phyloP scores from a whole-genome alignment of 2,797 vertebrate species.

The Callimico goeldii region DNA sequence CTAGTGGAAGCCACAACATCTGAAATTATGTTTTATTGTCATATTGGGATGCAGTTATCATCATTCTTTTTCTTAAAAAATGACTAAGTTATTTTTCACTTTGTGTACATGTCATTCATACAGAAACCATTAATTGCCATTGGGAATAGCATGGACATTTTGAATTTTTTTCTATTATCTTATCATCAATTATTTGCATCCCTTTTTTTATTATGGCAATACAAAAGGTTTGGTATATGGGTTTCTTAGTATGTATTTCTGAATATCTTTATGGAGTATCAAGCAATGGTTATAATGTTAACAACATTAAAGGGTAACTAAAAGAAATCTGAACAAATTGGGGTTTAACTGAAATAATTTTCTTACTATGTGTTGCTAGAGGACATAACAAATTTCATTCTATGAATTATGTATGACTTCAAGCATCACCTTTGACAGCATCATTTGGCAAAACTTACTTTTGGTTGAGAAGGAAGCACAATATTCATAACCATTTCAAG shows the following conservation, averaged over 20 bases:
- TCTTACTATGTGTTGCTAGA: not conserved
- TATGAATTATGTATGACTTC: not conserved
- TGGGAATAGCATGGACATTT: not conserved
- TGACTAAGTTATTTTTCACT: not conserved
- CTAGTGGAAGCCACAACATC: slow-evolving; percentile 67
- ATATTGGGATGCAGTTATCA: not conserved
- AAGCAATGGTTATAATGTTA: not conserved
- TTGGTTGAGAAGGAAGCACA: not conserved
- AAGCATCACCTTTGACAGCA: not conserved
- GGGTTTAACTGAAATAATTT: not conserved
- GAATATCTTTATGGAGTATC: not conserved
- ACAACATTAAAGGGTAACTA: not conserved
- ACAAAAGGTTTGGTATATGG: not conserved
- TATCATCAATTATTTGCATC: not conserved
- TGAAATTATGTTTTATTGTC: slow-evolving; percentile 45
- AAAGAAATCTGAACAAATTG: slow-evolving; percentile 9
- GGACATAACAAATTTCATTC: slow-evolving; percentile 28
- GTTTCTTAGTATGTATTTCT: not conserved
- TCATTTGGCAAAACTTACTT: not conserved
- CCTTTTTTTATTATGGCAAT: not conserved
- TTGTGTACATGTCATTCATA: not conserved
- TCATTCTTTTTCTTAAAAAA: not conserved
- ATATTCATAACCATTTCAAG: not conserved
- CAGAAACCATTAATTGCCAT: slow-evolving; percentile 10
- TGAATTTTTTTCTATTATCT: not conserved